Conservation (phyloP, 2,797 vertebrate genomes). For the Xyrichtys novacula region DNA sequence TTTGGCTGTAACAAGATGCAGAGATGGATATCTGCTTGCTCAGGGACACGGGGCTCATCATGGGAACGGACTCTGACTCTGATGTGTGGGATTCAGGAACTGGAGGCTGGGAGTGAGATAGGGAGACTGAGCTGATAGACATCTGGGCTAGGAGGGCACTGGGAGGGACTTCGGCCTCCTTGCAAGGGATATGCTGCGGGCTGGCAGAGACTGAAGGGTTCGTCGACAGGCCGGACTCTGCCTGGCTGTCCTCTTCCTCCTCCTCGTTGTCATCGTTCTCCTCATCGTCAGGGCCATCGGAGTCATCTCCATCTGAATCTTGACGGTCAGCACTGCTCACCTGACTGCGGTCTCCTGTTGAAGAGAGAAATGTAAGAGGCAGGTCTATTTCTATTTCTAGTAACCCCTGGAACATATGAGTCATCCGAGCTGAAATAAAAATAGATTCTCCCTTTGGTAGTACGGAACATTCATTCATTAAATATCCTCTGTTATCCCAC, state of each 20-base stretch:
- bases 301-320: constrained; percentile 95
- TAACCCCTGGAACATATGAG: constrained; percentile 29
- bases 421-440: constrained; percentile 31
- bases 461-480: constrained; percentile 42
- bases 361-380: constrained; percentile 27
- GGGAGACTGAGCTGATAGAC: constrained; percentile 87
- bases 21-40: constrained; percentile 88
- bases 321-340: constrained; percentile 86
- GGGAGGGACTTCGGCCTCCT: constrained; percentile 88
- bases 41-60: constrained; percentile 79
- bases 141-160: constrained; percentile 94
- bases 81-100: constrained; percentile 41
- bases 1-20: constrained; percentile 75
- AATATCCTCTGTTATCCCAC: constrained; percentile 5
- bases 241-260: constrained; percentile 97
- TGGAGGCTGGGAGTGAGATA: constrained; percentile 53
- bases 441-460: constrained; percentile 5
- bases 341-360: constrained; percentile 91
- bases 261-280: constrained; percentile 97
- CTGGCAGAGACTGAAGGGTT: constrained; percentile 94
- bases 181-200: constrained; percentile 90
- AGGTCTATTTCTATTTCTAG: constrained; percentile 22
- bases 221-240: constrained; percentile 93
- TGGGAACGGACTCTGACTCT: constrained; percentile 59
- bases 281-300: constrained; percentile 93